Percentiles rank a stretch among this genome's conserved stretches.
Conservation (phyloP, 2,113 vertebrate species). For the Caranx melampygus region DNA sequence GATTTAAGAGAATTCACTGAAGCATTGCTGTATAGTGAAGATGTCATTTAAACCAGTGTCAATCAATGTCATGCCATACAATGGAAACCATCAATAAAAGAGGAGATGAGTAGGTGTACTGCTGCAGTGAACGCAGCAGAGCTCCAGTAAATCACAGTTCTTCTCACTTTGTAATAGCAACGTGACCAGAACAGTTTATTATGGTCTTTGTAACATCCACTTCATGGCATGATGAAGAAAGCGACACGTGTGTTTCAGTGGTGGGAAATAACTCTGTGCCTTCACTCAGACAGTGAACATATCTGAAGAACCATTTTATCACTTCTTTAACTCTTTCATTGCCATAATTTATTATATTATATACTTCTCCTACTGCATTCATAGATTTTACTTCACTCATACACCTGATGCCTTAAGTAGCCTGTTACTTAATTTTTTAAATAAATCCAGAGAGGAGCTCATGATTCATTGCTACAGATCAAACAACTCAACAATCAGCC, state of each 20-base stretch:
- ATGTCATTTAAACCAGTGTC: conserved; percentile 22
- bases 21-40: conserved; percentile 4
- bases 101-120: not conserved
- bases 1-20: conserved; percentile 2
- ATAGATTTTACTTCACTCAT: not conserved
- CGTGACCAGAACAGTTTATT: not conserved
- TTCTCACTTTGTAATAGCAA: not conserved
- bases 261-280: too few relatives aligned
- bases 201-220: not conserved
- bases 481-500: too few relatives aligned
- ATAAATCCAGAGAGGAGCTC: too few relatives aligned
- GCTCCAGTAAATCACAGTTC: not conserved
- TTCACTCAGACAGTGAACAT: too few relatives aligned
- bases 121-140: not conserved
- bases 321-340: too few relatives aligned
- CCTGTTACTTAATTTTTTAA: too few relatives aligned
- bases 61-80: conserved; percentile 5
- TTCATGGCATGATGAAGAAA: not conserved
- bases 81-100: conserved; percentile 10
- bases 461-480: too few relatives aligned
- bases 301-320: too few relatives aligned
- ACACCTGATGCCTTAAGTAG: not conserved
- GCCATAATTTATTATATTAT: too few relatives aligned
- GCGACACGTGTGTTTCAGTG: too few relatives aligned
- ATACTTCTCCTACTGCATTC: too few relatives aligned